phyloP scores from a whole-genome alignment of 2,113 vertebrate species.

The Paedocypris sp. region DNA sequence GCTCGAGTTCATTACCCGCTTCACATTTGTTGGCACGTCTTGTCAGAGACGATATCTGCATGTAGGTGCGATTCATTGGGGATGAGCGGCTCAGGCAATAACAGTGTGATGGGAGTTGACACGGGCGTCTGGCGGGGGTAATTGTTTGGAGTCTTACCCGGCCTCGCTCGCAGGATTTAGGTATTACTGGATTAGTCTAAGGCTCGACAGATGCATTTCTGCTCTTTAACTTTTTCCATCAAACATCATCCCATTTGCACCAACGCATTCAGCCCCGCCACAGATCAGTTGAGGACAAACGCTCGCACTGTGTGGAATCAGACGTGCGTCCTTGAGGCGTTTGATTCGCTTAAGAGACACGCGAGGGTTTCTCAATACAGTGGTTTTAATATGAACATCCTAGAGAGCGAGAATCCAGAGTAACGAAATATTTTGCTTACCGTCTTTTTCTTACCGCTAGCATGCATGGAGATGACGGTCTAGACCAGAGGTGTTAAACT shows the following conservation, averaged over 20 bases:
- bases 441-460: too few species aligned
- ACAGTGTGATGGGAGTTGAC: constrained; percentile 25
- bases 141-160: constrained; percentile 22
- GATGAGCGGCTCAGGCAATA: constrained; percentile 2
- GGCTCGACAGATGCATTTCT: not conserved
- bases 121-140: constrained; percentile 15
- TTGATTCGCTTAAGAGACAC: too few species aligned
- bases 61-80: not conserved
- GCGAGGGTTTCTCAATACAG: too few species aligned
- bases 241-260: not conserved
- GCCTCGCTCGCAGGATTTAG: constrained; percentile 24
- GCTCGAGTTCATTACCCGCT: constrained; percentile 16
- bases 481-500: too few species aligned
- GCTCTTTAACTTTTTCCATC: constrained; percentile 15
- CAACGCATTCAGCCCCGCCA: not conserved
- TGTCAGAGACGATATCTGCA: not conserved
- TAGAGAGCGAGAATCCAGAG: too few species aligned
- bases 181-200: constrained; percentile 22
- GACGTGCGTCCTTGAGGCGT: too few species aligned
- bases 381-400: too few species aligned
- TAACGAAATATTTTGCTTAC: too few species aligned
- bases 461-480: too few species aligned
- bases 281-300: not conserved
- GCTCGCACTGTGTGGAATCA: not conserved
- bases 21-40: constrained; percentile 1